Evolutionary conservation across 1,140 invertebrate species (phyloP), one percentile per base, ranked within the genome.

Genomic region (Helicoverpa zea): DNA sequence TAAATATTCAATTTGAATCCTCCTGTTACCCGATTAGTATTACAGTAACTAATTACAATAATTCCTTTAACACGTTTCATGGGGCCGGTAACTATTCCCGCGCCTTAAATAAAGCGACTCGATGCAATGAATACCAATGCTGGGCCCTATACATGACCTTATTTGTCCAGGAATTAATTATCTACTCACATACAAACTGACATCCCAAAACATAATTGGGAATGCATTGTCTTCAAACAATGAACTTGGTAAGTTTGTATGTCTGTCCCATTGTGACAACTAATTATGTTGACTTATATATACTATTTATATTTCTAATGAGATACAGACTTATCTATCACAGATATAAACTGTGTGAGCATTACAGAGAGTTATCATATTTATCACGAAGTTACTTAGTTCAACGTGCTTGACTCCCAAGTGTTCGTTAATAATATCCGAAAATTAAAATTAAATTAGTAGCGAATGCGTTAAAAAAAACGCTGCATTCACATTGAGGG

Each of bases 181-280:
- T 80, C 49, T 63, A 86, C 73, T 63, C 73, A 84, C 73, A 83
- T 82, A 86, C 79, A 82, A 79, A 83, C 84, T 80, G 80, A 86
- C 85, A 91, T 91, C 88, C 87, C 87, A 90, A 91, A 91, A 89
- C 89, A 89, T 85, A 81, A 75, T 77, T 85, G 85, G 84, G 84
- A 88, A 87, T 86, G 86, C 87, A 93, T 93, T 92, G 91, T 93
- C 85, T 89, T 85, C 63, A 87, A 88, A 91, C 88, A 91, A 90
- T 90, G 85, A 89, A 88, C 87, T 83, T 84, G 59, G 35, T 81
- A 81, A 54, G 61, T 51, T 54, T 52, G 18, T 64, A 54, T 79
- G 72, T 79, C 78, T 79, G 63, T 80, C 56, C 66, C 51, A 78
- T 78, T 76, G 54, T 64, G 29, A 54, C 43, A 73, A 76, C 82